Evolutionary conservation across 1,140 invertebrate species (phyloP).

Genomic region (Zaprionus tsacasi): DNA sequence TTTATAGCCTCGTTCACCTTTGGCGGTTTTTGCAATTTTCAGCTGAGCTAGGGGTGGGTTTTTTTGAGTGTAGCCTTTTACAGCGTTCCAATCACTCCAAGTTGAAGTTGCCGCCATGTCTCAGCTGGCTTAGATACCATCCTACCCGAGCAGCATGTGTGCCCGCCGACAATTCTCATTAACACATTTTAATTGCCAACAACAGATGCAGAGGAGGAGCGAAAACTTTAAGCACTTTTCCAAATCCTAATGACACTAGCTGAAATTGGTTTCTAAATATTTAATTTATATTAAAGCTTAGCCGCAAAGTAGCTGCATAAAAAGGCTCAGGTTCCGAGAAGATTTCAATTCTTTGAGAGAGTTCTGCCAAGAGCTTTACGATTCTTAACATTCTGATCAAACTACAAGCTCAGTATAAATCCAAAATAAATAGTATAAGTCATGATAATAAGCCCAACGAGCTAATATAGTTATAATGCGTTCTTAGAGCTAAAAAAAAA

Average conservation of each 20-base stretch:
- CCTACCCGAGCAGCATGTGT: conserved; percentile 3
- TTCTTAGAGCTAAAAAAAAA: too few relatives aligned
- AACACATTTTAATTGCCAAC: conserved; percentile 54
- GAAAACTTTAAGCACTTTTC: conserved; percentile 24
- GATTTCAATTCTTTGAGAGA: too few relatives aligned
- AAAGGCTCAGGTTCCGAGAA: not conserved
- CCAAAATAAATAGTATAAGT: too few relatives aligned
- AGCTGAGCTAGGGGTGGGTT: not conserved
- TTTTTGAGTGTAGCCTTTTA: conserved; percentile 1
- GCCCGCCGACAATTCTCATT: conserved; percentile 49
- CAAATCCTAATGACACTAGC: conserved; percentile 19
- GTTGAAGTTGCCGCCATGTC: conserved; percentile 17
- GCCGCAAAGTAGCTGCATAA: not conserved
- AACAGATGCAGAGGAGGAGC: conserved; percentile 20
- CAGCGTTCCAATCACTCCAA: conserved; percentile 42
- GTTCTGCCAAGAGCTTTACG: not conserved
- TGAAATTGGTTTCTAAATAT: conserved; percentile 26
- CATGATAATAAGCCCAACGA: too few relatives aligned
- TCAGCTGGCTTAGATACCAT: not conserved
- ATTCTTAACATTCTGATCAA: not conserved
- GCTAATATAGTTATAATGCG: too few relatives aligned
- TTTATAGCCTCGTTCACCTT: conserved; percentile 26
- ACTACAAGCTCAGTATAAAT: too few relatives aligned
- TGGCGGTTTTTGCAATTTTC: conserved; percentile 34
- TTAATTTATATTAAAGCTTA: conserved; percentile 7